These are phyloP conservation scores for Patella ulyssiponensis DNA, from an alignment of 2,888 invertebrate species.

Conservation along the genomic window DNA sequence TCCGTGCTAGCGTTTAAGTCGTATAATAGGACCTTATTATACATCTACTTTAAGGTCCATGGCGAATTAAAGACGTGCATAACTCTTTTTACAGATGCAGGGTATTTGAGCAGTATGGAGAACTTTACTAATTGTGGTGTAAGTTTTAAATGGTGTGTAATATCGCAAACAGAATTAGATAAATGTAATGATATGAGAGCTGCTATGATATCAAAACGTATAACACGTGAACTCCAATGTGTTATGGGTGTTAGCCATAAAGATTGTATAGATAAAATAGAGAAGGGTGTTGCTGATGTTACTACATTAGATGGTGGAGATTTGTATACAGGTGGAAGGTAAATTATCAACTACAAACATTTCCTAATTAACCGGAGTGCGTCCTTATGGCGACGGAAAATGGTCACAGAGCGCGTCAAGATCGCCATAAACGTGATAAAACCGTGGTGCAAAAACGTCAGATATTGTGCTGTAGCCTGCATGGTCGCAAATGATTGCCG, in stretches of 20 bases:
- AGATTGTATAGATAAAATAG: conserved; percentile 61
- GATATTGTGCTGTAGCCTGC: too few species aligned
- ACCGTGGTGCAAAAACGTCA: background rate
- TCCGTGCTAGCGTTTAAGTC: too few species aligned
- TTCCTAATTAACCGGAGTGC: background rate
- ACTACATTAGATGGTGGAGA: conserved; percentile 65
- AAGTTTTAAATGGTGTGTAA: conserved; percentile 87
- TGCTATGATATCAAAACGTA: conserved; percentile 52
- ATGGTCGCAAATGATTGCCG: too few species aligned
- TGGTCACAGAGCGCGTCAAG: too few species aligned
- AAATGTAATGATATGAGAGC: conserved; percentile 80
- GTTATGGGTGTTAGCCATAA: conserved; percentile 76
- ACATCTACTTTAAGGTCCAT: too few species aligned
- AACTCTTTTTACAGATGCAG: conserved; percentile 37
- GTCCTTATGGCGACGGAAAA: too few species aligned
- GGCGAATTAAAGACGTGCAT: too few species aligned
- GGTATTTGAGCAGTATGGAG: conserved; percentile 38
- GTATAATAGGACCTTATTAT: too few species aligned
- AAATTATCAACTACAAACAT: conserved; percentile 67
- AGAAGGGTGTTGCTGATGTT: conserved; percentile 59
- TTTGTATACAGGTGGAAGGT: conserved; percentile 61
- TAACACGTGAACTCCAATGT: conserved; percentile 83
- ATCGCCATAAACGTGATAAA: background rate
- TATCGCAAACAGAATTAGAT: conserved; percentile 88
- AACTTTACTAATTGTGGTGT: conserved; percentile 80